Evolutionary conservation across 2,888 invertebrate genomes (phyloP).

Genomic region (Venustoraphidia nigricollis): DNA sequence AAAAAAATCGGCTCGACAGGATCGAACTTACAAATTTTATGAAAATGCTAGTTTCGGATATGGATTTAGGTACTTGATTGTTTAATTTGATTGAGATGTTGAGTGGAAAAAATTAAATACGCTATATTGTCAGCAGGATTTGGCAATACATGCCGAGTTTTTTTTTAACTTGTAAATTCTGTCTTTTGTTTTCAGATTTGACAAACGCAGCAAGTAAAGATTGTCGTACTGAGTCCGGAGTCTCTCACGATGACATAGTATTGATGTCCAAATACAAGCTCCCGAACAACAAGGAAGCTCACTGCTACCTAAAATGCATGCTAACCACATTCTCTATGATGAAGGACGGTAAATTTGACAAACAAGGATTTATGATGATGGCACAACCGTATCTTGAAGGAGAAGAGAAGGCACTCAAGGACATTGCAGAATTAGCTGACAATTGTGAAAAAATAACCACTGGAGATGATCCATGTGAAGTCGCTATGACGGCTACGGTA

Average conservation of each 20-base stretch:
- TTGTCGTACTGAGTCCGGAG: slow-evolving; percentile 21
- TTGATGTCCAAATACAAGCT: slow-evolving; percentile 17
- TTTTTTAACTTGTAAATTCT: too few relatives aligned
- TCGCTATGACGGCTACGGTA: slow-evolving; percentile 18
- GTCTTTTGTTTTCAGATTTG: slow-evolving; percentile 8
- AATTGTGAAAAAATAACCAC: slow-evolving; percentile 21
- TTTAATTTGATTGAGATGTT: too few relatives aligned
- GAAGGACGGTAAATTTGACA: slow-evolving; percentile 21
- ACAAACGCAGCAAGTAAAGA: slow-evolving; percentile 14
- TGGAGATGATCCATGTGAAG: slow-evolving; percentile 17
- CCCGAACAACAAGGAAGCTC: slow-evolving; percentile 20
- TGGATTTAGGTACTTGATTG: too few relatives aligned
- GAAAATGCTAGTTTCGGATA: too few relatives aligned
- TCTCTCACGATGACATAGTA: slow-evolving; percentile 20
- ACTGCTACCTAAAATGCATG: slow-evolving; percentile 23
- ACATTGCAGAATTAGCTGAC: slow-evolving; percentile 18
- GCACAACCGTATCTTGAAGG: slow-evolving; percentile 18
- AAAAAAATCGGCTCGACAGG: too few relatives aligned
- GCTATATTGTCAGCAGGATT: too few relatives aligned
- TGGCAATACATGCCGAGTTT: too few relatives aligned
- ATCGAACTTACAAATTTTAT: too few relatives aligned
- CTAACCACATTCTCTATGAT: slow-evolving; percentile 21
- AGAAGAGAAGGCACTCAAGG: slow-evolving; percentile 16
- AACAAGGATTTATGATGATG: slow-evolving; percentile 19
- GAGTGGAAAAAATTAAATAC: too few relatives aligned